Percentiles rank a stretch among this genome's conserved stretches.
phyloP scores from a whole-genome alignment of 2,113 vertebrate species.

The Syrmaticus mikado region DNA sequence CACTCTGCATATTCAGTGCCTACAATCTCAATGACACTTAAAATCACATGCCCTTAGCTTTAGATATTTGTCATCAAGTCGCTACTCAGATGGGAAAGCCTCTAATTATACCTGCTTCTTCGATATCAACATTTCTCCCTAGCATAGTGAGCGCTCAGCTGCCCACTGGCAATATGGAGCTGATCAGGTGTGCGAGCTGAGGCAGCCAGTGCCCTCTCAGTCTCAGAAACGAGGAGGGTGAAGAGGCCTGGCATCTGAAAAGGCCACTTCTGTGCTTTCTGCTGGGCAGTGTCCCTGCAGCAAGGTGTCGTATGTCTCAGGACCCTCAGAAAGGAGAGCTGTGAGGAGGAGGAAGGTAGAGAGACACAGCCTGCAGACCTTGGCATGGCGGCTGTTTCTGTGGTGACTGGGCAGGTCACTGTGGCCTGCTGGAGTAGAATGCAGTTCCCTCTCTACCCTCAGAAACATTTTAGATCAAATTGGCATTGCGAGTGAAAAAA shows the following conservation, averaged over 20 bases:
- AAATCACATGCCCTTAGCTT: neutral
- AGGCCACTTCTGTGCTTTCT: neutral
- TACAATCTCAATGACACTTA: neutral
- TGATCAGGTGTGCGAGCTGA: neutral
- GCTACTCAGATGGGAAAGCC: neutral
- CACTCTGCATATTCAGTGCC: neutral
- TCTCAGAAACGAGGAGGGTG: neutral
- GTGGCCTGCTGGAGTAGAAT: neutral
- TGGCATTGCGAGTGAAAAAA: neutral
- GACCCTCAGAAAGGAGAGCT: neutral
- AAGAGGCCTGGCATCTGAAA: neutral
- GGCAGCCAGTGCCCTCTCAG: neutral
- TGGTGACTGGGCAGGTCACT: neutral
- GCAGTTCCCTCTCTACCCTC: neutral
- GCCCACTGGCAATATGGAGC: neutral
- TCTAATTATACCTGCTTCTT: neutral
- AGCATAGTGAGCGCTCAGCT: neutral
- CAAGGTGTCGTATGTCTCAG: neutral
- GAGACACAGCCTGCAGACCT: neutral
- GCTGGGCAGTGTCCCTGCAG: neutral
- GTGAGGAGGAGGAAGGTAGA: accelerated
- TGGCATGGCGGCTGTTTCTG: accelerated
- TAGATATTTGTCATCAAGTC: neutral
- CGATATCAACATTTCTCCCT: neutral
- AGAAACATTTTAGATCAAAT: neutral